A percentile compares a stretch with the other conserved stretches of the same genome.
Conservation (phyloP, 1,140 invertebrate species). For the Diabrotica virgifera region DNA sequence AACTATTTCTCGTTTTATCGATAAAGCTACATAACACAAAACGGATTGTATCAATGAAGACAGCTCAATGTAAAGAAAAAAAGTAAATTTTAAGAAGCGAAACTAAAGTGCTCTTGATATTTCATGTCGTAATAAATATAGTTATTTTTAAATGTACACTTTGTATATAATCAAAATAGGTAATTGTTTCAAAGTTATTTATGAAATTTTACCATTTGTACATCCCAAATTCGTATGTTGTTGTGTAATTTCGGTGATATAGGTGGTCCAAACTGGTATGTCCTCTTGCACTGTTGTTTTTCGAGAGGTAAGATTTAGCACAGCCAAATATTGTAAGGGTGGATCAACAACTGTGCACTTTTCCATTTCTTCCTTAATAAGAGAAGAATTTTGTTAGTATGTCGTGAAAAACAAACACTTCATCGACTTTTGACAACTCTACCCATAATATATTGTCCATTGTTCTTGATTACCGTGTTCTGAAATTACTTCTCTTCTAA, state of each 20-base stretch:
- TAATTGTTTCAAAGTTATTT: slow-evolving; percentile 47
- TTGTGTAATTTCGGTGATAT: slow-evolving; percentile 22
- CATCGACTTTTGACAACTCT: no score
- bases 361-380: no score
- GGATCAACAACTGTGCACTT: no score
- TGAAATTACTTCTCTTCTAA: no score
- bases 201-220: slow-evolving; percentile 34
- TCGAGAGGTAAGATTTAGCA: no score
- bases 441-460: no score
- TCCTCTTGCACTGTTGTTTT: no score
- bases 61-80: slow-evolving; percentile 39
- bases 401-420: no score
- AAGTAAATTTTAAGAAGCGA: slow-evolving; percentile 44
- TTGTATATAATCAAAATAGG: slow-evolving; percentile 47
- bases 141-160: slow-evolving; percentile 50
- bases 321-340: no score
- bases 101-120: slow-evolving; percentile 52
- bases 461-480: no score
- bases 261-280: slow-evolving; percentile 12
- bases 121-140: slow-evolving; percentile 48
- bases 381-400: no score
- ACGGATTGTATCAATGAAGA: slow-evolving; percentile 37
- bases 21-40: not conserved
- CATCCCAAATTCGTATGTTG: slow-evolving; percentile 23
- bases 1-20: not conserved